Evolutionary conservation across 2,797 vertebrate species (phyloP).

Genomic region (Leucoraja ocellata): DNA sequence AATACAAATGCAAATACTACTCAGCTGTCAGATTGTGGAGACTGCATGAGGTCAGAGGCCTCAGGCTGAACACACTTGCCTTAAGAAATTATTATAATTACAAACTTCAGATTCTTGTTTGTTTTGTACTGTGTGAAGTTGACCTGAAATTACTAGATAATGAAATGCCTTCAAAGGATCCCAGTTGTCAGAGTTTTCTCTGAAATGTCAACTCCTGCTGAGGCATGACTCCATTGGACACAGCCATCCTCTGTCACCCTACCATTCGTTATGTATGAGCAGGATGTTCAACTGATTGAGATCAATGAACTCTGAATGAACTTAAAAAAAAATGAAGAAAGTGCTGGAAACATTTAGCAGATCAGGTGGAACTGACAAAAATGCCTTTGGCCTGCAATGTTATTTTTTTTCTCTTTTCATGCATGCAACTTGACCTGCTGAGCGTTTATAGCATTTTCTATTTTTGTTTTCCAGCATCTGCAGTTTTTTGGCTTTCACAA

Average conservation of each 20-base stretch:
- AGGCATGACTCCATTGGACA: not conserved
- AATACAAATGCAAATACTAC: not conserved
- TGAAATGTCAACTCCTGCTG: not conserved
- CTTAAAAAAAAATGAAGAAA: no score
- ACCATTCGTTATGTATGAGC: not conserved
- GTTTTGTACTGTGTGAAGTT: not conserved
- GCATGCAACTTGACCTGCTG: no score
- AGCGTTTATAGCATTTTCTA: no score
- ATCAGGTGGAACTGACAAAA: no score
- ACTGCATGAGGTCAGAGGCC: not conserved
- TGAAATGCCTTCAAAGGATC: not conserved
- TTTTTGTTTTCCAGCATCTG: no score
- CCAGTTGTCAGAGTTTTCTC: not conserved
- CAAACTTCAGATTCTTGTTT: not conserved
- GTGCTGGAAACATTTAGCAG: no score
- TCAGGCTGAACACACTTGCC: not conserved
- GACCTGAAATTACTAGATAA: slow-evolving; percentile 23
- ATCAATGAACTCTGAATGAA: not conserved
- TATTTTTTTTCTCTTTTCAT: no score
- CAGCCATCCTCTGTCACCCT: not conserved
- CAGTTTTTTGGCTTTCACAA: no score
- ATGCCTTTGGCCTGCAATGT: no score
- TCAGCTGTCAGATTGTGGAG: not conserved
- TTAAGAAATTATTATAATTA: not conserved
- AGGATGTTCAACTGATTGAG: not conserved